Evolutionary conservation across 2,113 vertebrate species (phyloP), one percentile per base, ranked within the genome.

Genomic region (Neolamprologus variostigma): DNA sequence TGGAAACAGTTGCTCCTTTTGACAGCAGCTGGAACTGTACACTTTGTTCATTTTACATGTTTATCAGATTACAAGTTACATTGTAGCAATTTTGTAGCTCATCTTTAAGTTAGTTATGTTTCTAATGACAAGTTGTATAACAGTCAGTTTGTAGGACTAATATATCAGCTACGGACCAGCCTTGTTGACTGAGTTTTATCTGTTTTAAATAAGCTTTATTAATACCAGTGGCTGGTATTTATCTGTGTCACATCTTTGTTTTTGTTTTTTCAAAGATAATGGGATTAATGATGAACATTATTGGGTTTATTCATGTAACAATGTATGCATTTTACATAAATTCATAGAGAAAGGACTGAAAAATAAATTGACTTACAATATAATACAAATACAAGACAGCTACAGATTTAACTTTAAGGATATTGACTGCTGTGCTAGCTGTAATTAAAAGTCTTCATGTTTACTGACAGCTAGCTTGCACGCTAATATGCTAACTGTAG

Each of bases 261-360:
- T 66, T 66, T 8, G 3, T 35, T 66, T 45, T 45, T 45, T 45
- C 14, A 26, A 73, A 45, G 21, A 73, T 47, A 26, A 45, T 73
- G 21, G 9, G 68, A 47, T 47, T 45, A 73, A 3, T 26, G 5
- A 16, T 45, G 42, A 26, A 26, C 13, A 40, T 73, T 73, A 0
- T 45, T 40, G n/a, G n/a, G 0, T 42, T 31, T 61, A 61, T 61
- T 61, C 3, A 19, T 61, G 9, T 33, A 61, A 42, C 13, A 23
- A 71, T 42, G 0, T 16, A 23, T 45, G 37, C 21, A 45, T 40
- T 68, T 66, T 37, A 8, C 1, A 37, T 66, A 13, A 5, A 66
- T 37, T 5, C 0, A 37, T n/a, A 40, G 33, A 68, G 19, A 1
- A 68, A 40, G 33, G 0, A 21, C 63, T 68, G 11, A 8, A 5